A percentile compares a stretch with the other conserved stretches of the same genome.
phyloP scores from a whole-genome alignment of 2,113 vertebrate species.

The Melozone crissalis region DNA sequence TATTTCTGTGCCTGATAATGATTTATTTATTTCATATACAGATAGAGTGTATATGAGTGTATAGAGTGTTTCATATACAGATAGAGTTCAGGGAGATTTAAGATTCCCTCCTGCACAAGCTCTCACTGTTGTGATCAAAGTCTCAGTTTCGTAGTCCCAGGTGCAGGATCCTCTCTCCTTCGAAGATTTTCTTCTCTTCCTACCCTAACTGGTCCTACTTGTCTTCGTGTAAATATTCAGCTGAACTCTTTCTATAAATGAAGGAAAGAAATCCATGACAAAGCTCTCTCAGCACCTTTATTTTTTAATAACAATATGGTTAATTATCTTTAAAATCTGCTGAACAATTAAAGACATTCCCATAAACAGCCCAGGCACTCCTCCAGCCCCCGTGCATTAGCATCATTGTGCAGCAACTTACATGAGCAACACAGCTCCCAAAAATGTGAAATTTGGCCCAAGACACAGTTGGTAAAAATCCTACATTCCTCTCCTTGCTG shows the following conservation, averaged over 20 bases:
- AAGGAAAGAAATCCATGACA: neutral
- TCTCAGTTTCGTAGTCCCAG: neutral
- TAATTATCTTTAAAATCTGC: conserved; percentile 52
- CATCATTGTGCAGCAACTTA: neutral
- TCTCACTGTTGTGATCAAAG: neutral
- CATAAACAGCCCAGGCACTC: neutral
- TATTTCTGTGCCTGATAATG: neutral
- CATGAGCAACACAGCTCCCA: neutral
- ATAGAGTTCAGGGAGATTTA: neutral
- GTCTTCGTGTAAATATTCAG: neutral
- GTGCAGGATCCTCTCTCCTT: neutral
- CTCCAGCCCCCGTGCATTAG: neutral
- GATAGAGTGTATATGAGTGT: neutral
- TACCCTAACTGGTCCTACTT: neutral
- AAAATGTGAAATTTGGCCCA: neutral
- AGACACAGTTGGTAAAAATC: neutral
- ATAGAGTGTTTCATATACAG: neutral
- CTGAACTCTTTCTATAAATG: neutral
- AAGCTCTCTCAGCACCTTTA: neutral
- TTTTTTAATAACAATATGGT: conserved; percentile 2
- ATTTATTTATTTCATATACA: neutral
- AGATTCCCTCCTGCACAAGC: neutral
- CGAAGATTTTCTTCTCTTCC: neutral
- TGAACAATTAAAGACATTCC: conserved; percentile 26
- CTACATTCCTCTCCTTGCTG: neutral